Base-by-base conservation (phyloP, 1,140 invertebrate species). In the Leptinotarsa defecta region DNA sequence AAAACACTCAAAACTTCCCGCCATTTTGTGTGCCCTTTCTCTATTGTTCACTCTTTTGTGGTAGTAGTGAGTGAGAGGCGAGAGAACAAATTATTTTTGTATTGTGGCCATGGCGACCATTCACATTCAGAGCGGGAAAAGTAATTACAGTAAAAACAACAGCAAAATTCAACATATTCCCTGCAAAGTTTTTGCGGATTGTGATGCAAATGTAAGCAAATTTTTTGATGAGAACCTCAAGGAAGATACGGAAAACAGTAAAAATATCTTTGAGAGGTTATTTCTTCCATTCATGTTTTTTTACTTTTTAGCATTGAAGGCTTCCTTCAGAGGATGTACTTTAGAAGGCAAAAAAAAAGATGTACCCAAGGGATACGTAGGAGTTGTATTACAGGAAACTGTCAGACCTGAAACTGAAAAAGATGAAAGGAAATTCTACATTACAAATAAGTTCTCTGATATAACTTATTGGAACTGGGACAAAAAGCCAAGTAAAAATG, bases 381-480 rank as follows among this genome's bases (percentile, higher is more conserved):
- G 92, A n/a, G 74, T 93, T n/a, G 82, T 91, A 6, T 86, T 93
- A 17, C 88, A 89, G 43, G 92, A 93, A 86, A 87, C 87, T 19
- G 89, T 91, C 76, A 89, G 88, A 80, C 87, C 90, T 4, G 84
- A 89, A 0, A 84, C 83, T 71, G 89, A 92, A 80, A 88, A 89
- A 62, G 86, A 88, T 48, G 88, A 91, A 20, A 86, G 91, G 71
- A 90, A 89, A 81, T 89, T 93, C 63, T 89, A 90, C 83, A 86
- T 89, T 0, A 88, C 87, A 0, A 87, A 90, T 22, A 88, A 80
- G 27, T 94, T 95, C 84, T 87, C 90, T 72, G 84, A 90, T 52
- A 87, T 94, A 68, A 90, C 87, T 2, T 91, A 92, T 82, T 95
- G 94, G 94, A 94, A 95, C 84, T 94, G 93, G 88, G 93, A 94